Percentiles rank a stretch among this genome's conserved stretches.
phyloP scores from a whole-genome alignment of 2,888 invertebrate species.

The Pollenia amentaria region DNA sequence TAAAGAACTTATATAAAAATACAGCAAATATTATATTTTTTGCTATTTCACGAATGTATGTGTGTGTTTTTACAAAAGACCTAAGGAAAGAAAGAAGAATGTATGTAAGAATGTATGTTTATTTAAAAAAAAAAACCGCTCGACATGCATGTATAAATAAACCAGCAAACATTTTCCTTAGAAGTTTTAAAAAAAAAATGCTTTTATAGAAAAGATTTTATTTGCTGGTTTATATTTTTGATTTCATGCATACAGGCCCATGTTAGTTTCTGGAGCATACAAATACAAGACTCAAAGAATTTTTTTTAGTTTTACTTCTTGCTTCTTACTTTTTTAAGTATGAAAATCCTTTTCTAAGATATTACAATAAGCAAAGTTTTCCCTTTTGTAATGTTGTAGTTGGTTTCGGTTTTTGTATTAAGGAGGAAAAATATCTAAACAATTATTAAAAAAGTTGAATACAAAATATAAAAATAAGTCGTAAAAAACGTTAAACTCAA shows the following conservation, averaged over 20 bases:
- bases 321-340: background rate
- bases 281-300: background rate
- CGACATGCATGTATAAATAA: background rate
- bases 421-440: conserved; percentile 9
- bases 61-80: background rate
- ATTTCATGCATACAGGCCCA: background rate
- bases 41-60: background rate
- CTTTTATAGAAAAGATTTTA: background rate
- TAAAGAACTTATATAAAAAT: conserved; percentile 17
- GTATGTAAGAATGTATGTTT: background rate
- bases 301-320: background rate
- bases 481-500: too few species aligned
- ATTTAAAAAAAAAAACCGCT: background rate
- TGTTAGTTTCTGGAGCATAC: conserved; percentile 21
- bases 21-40: background rate
- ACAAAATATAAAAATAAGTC: background rate
- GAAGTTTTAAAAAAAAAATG: too few species aligned
- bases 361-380: conserved; percentile 5
- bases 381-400: background rate
- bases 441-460: conserved; percentile 33
- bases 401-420: background rate
- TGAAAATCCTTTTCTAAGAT: background rate
- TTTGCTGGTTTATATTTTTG: conserved; percentile 12
- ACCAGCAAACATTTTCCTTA: background rate
- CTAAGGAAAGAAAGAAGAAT: background rate